Conservation (phyloP, 2,888 invertebrate species). For the Idaea biselata region DNA sequence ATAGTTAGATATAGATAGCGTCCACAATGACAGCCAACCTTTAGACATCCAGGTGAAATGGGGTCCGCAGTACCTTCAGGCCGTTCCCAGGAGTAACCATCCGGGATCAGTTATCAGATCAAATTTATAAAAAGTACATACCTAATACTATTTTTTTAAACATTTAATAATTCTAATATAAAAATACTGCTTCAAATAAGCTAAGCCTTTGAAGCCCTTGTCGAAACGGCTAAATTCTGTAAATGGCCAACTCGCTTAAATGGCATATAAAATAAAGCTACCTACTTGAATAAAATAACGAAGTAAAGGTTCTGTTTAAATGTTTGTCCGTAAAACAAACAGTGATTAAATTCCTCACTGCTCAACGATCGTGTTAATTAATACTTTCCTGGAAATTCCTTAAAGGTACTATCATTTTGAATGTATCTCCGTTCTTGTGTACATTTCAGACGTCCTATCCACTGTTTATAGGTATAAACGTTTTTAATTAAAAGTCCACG, state of each 20-base stretch:
- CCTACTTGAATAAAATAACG: background rate
- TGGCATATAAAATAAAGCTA: background rate
- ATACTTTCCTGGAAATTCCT: conserved; percentile 1
- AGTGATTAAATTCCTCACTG: conserved; percentile 1
- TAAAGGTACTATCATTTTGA: background rate
- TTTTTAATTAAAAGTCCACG: background rate
- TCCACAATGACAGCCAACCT: too few relatives aligned
- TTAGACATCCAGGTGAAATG: too few relatives aligned
- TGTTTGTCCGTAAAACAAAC: conserved; percentile 1
- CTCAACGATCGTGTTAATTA: background rate
- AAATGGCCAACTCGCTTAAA: background rate
- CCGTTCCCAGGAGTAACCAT: too few relatives aligned
- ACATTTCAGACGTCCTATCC: background rate
- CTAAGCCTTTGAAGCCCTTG: background rate
- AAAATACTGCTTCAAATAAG: background rate
- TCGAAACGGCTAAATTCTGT: background rate
- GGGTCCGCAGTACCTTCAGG: too few relatives aligned
- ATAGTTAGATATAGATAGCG: too few relatives aligned
- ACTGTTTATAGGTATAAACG: background rate
- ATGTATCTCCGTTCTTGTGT: background rate
- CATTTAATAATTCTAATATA: background rate
- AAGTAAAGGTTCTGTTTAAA: background rate
- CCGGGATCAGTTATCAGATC: too few relatives aligned
- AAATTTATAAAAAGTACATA: too few relatives aligned
- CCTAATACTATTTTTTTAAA: too few relatives aligned